Evolutionary conservation across 2,888 invertebrate species (phyloP).

Genomic region (Lochmaea capreae): DNA sequence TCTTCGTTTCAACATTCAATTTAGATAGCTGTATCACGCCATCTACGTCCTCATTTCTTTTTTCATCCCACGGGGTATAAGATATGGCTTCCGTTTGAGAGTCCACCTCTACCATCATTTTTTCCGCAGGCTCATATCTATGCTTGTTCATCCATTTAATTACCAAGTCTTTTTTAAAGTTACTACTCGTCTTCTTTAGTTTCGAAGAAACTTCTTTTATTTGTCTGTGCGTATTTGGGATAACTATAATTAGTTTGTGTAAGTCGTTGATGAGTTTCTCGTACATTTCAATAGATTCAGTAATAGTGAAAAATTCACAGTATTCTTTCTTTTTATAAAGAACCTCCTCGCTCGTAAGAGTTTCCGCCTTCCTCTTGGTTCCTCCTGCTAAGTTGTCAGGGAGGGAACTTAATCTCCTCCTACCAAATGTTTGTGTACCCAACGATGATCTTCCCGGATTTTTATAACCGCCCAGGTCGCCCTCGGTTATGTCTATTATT

Average conservation of each 20-base stretch:
- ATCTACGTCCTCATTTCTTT: neutral
- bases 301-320: neutral
- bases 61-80: neutral
- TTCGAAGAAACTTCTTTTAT: constrained; percentile 7
- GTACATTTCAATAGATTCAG: neutral
- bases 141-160: constrained; percentile 15
- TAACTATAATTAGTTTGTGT: neutral
- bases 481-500: too few species aligned
- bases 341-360: too few species aligned
- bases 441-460: too few species aligned
- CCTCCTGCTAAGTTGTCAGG: too few species aligned
- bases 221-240: constrained; percentile 16
- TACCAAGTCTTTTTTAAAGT: neutral
- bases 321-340: too few species aligned
- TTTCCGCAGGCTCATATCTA: constrained; percentile 13
- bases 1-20: too few species aligned
- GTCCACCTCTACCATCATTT: neutral
- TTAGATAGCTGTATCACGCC: too few species aligned
- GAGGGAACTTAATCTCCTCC: too few species aligned
- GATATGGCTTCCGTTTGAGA: constrained; percentile 6
- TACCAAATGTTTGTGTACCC: too few species aligned
- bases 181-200: neutral
- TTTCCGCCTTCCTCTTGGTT: too few species aligned
- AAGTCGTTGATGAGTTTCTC: neutral
- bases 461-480: too few species aligned